Conservation (phyloP, 2,888 invertebrate species). For the Ectemnius cavifrons region DNA sequence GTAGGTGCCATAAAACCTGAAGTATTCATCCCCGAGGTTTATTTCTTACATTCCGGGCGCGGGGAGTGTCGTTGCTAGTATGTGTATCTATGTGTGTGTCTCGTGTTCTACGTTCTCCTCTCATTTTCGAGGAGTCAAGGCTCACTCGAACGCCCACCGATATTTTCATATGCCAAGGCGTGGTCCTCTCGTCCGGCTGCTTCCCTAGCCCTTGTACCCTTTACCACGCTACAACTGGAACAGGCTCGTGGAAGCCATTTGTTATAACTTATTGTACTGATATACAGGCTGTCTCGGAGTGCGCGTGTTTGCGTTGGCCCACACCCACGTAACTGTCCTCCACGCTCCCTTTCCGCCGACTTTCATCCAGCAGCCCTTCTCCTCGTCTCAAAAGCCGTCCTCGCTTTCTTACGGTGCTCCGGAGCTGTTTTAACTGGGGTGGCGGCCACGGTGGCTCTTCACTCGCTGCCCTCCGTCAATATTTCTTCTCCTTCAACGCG, state of each 20-base stretch:
- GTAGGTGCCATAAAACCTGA: slow-evolving; percentile 46
- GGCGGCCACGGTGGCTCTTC: slow-evolving; percentile 9
- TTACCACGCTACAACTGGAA: slow-evolving; percentile 31
- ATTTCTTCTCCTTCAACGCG: slow-evolving; percentile 26
- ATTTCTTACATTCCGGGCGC: slow-evolving; percentile 43
- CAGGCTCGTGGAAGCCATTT: slow-evolving; percentile 60
- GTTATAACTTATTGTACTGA: slow-evolving; percentile 64
- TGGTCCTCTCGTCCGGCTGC: slow-evolving; percentile 50
- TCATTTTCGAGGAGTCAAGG: slow-evolving; percentile 53
- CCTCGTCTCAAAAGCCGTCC: background rate
- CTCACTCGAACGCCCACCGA: slow-evolving; percentile 65
- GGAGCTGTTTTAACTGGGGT: slow-evolving; percentile 20
- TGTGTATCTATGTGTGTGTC: too few species aligned
- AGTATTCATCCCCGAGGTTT: slow-evolving; percentile 40
- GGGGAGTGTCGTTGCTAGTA: slow-evolving; percentile 6
- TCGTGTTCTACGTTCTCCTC: slow-evolving; percentile 41
- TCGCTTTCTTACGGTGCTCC: background rate
- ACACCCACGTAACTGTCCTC: slow-evolving; percentile 50
- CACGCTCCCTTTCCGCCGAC: background rate
- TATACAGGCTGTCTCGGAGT: slow-evolving; percentile 59
- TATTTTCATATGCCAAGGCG: slow-evolving; percentile 66
- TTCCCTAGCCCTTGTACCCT: slow-evolving; percentile 10
- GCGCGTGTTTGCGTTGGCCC: slow-evolving; percentile 30
- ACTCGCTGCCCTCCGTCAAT: slow-evolving; percentile 30
- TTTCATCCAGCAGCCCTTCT: slow-evolving; percentile 10